Evolutionary conservation across 1,140 invertebrate genomes (phyloP).

Genomic region (Lepidurus packardi): DNA sequence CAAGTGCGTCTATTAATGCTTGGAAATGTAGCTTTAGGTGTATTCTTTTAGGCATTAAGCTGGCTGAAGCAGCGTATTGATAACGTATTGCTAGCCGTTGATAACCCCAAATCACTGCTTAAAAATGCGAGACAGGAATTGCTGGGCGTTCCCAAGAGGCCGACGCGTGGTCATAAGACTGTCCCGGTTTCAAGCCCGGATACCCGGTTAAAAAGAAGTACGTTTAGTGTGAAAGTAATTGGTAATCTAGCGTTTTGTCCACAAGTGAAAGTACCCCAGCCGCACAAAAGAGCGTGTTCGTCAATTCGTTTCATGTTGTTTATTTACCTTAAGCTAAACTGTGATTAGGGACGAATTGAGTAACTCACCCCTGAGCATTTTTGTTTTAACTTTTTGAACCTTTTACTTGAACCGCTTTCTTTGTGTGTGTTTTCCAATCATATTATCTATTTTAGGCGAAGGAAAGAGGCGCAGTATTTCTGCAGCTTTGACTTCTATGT

Average conservation of each 20-base stretch:
- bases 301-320: no score
- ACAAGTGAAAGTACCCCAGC: no score
- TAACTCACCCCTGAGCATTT: no score
- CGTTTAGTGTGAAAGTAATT: not conserved
- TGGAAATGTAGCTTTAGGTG: not conserved
- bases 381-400: no score
- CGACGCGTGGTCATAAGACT: not conserved
- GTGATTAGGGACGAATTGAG: no score
- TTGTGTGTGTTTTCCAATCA: not conserved
- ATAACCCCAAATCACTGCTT: constrained; percentile 23
- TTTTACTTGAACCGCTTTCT: no score
- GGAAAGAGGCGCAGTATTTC: constrained; percentile 10
- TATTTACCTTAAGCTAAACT: no score
- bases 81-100: constrained; percentile 20
- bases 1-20: constrained; percentile 56
- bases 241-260: not conserved
- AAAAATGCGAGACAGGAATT: constrained; percentile 24
- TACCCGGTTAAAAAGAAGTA: constrained; percentile 1
- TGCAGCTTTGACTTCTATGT: constrained; percentile 2
- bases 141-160: not conserved
- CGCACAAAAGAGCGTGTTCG: no score
- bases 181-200: not conserved
- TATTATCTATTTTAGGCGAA: not conserved
- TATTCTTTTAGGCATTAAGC: constrained; percentile 24
- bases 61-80: constrained; percentile 32